Evolutionary conservation across 1,140 invertebrate species (phyloP).

Genomic region (Hetaerina americana): DNA sequence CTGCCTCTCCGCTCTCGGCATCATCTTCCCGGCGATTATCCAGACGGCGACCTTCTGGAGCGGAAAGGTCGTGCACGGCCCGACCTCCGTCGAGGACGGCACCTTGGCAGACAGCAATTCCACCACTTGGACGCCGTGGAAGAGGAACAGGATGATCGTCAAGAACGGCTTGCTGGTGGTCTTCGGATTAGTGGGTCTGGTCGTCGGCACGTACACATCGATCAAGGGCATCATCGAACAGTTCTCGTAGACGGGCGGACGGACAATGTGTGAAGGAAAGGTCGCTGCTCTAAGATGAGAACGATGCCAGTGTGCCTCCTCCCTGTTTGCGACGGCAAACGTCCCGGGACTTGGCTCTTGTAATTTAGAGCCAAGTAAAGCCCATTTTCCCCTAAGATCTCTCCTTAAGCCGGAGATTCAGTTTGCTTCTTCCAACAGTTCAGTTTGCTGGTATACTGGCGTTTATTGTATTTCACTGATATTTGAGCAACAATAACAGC

Average conservation of each 20-base stretch:
- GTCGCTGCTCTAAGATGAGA: too few relatives aligned
- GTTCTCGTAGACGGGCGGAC: neutral
- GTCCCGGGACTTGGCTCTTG: too few relatives aligned
- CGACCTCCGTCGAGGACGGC: neutral
- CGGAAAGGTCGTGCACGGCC: constrained; percentile 28
- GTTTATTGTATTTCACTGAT: too few relatives aligned
- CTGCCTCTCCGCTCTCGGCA: constrained; percentile 66
- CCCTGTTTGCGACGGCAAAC: too few relatives aligned
- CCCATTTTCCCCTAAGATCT: too few relatives aligned
- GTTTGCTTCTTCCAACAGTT: too few relatives aligned
- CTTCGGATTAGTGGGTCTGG: constrained; percentile 50
- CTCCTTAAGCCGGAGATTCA: too few relatives aligned
- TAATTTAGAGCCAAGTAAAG: too few relatives aligned
- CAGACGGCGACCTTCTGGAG: constrained; percentile 53
- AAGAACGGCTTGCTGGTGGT: constrained; percentile 58
- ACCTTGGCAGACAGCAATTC: neutral
- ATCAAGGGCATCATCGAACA: constrained; percentile 41
- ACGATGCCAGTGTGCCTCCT: too few relatives aligned
- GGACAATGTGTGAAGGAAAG: too few relatives aligned
- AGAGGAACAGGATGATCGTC: constrained; percentile 25
- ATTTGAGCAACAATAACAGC: too few relatives aligned
- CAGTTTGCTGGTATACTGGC: too few relatives aligned
- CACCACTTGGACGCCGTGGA: neutral
- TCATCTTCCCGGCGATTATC: constrained; percentile 80
- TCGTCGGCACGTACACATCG: constrained; percentile 56